Evolutionary conservation across 2,113 vertebrate species (phyloP).

Genomic region (Raphicerus campestris): DNA sequence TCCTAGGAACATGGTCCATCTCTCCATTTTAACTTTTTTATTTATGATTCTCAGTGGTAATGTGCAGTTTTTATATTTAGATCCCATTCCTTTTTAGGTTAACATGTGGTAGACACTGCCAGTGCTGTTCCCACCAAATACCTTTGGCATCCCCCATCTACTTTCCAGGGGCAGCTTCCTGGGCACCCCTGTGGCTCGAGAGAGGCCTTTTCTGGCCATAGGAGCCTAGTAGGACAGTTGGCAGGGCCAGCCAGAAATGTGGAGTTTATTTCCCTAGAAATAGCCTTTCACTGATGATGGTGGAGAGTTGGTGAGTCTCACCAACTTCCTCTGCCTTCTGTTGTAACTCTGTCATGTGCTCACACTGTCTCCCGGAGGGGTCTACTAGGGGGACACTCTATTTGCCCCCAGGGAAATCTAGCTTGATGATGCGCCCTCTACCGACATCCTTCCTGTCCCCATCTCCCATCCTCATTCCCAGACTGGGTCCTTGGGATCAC

Average conservation of each 20-base stretch:
- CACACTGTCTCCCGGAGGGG: not conserved
- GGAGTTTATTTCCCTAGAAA: not conserved
- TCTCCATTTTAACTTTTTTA: constrained; percentile 46
- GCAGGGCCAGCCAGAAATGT: not conserved
- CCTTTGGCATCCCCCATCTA: not conserved
- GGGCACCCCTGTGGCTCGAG: not conserved
- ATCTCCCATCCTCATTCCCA: not conserved
- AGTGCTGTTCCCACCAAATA: not conserved
- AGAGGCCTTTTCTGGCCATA: not conserved
- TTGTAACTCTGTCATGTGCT: not conserved
- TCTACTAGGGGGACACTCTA: not conserved
- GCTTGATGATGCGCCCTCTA: not conserved
- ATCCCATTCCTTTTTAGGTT: not conserved
- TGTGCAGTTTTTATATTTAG: not conserved
- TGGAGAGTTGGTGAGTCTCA: not conserved
- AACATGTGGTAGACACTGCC: not conserved
- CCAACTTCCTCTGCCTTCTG: not conserved
- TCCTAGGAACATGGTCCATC: constrained; percentile 15
- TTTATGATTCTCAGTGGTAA: constrained; percentile 33
- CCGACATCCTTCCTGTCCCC: not conserved
- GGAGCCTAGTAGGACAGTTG: not conserved
- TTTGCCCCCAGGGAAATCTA: not conserved
- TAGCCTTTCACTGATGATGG: not conserved
- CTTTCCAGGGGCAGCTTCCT: not conserved
- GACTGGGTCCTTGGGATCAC: not conserved